Percentiles rank a stretch among this genome's conserved stretches.
Evolutionary conservation across 92 coral and sea anemone genomes (phyloP).

Genomic region (Phenganax stokvisi): DNA sequence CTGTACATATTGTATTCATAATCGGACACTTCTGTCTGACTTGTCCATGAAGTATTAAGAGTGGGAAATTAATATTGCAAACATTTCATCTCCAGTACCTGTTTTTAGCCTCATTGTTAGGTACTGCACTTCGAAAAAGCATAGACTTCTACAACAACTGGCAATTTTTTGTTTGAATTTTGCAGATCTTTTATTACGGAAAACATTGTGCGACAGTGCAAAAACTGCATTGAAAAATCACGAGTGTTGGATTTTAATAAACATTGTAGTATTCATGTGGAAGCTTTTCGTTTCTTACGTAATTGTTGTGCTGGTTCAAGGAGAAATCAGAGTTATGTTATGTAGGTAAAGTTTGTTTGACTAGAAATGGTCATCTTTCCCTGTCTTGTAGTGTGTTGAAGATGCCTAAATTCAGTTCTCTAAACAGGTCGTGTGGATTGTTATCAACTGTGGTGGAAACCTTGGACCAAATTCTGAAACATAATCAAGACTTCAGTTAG

Average conservation of each 20-base stretch:
- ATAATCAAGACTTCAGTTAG: constrained; percentile 3
- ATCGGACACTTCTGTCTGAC: no score
- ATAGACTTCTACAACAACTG: not conserved
- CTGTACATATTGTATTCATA: no score
- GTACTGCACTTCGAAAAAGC: not conserved
- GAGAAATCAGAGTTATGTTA: constrained; percentile 55
- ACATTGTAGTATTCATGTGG: constrained; percentile 33
- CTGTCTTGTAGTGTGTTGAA: not conserved
- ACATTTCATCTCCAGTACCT: no score
- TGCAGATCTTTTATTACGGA: not conserved
- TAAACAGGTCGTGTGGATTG: not conserved
- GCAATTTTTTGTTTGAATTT: not conserved
- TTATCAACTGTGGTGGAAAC: not conserved
- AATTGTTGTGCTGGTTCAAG: constrained; percentile 70
- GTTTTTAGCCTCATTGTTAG: not conserved
- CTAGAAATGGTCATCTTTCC: not conserved
- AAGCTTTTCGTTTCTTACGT: constrained; percentile 70
- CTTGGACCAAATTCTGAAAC: constrained; percentile 1
- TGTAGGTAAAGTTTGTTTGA: constrained; percentile 50
- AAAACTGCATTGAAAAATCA: constrained; percentile 20
- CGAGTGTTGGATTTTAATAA: not conserved
- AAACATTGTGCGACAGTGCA: constrained; percentile 16
- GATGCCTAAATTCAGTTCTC: not conserved
- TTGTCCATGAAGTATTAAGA: no score
- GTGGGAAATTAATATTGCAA: no score